Evolutionary conservation across 2,113 vertebrate species (phyloP).

Genomic region (Limnothrissa miodon): DNA sequence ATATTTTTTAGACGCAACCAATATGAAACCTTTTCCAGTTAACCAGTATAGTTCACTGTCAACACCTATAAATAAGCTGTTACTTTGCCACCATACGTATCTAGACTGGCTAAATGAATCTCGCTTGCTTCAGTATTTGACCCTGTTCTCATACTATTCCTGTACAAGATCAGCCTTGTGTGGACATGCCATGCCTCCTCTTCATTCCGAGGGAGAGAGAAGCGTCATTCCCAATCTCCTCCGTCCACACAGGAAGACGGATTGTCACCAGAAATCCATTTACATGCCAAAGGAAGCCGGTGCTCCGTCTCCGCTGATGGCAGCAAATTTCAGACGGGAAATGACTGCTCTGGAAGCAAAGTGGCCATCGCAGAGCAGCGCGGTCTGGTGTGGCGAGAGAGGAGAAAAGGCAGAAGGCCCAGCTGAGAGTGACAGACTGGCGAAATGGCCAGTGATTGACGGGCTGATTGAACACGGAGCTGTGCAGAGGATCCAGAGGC

Average conservation of each 20-base stretch:
- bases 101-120: background rate
- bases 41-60: background rate
- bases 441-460: background rate
- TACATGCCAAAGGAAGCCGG: constrained; percentile 37
- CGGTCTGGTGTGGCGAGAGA: too few relatives aligned
- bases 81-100: background rate
- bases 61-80: background rate
- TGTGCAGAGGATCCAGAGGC: constrained; percentile 11
- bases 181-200: background rate
- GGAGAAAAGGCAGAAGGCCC: constrained; percentile 24
- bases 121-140: background rate
- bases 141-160: background rate
- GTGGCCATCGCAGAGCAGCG: background rate
- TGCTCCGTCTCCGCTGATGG: constrained; percentile 32
- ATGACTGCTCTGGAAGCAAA: constrained; percentile 25
- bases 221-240: background rate
- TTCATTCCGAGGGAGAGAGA: background rate
- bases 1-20: background rate
- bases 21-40: background rate
- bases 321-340: constrained; percentile 43
- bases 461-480: background rate
- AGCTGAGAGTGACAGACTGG: background rate
- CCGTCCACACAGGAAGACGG: constrained; percentile 22
- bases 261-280: constrained; percentile 44
- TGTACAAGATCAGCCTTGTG: background rate